These are phyloP conservation scores for Calypte anna DNA, from an alignment of 2,113 vertebrate species.

Conservation along the genomic window DNA sequence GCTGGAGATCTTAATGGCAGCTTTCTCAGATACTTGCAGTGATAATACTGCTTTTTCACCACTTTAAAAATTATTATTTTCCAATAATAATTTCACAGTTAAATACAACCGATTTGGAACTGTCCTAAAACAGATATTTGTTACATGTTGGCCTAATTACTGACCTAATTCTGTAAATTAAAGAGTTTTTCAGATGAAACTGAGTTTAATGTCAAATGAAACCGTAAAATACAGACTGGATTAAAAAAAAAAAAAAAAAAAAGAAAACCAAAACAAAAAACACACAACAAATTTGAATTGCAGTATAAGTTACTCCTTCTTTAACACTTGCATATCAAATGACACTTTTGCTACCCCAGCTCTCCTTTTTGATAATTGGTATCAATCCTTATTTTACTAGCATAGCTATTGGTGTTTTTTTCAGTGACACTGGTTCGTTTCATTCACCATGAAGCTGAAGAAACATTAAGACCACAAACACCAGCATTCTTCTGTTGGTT, in stretches of 20 bases:
- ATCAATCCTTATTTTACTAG: neutral
- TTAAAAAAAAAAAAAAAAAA: neutral
- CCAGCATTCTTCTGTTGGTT: neutral
- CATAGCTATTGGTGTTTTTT: neutral
- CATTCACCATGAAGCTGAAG: neutral
- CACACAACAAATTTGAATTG: neutral
- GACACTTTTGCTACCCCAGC: neutral
- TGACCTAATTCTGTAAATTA: conserved; percentile 28
- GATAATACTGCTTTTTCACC: neutral
- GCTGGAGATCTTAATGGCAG: neutral
- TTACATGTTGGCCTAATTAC: conserved; percentile 13
- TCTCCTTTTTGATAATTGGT: neutral
- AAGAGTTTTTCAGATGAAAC: neutral
- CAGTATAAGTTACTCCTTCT: neutral
- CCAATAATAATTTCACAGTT: neutral
- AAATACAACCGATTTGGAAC: neutral
- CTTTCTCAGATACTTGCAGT: too few species aligned
- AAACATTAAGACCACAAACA: neutral
- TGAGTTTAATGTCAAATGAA: neutral
- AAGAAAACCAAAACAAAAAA: too few species aligned
- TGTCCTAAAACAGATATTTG: neutral
- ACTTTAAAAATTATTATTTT: neutral
- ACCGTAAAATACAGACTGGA: neutral
- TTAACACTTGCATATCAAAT: rapidly evolving
- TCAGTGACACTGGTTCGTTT: neutral